Base-by-base conservation (phyloP, 2,888 invertebrate species). In the Malthinus seriepunctatus region DNA sequence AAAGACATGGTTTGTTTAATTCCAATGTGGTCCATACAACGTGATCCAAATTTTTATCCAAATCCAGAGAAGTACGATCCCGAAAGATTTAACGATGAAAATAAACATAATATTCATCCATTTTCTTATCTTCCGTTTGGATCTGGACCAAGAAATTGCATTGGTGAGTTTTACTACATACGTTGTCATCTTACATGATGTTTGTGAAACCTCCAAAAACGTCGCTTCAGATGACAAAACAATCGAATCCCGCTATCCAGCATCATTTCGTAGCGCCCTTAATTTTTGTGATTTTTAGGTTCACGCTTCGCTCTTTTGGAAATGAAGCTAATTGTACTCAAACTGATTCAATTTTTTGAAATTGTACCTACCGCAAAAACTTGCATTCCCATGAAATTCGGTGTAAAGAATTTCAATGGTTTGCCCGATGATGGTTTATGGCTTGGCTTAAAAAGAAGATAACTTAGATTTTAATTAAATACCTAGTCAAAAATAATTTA, bases 141-240 rank as follows among this genome's bases (percentile, higher is more conserved):
- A 2, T 7, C 85, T 0, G 88, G 88, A 2, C 86, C 83, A 1
- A 80, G 87, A 52, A 85, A 81, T 68, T 88, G 88, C 65, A 83
- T 87, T 51, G 88, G 86, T 80, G 8, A 11, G 23, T 47, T 32
- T 3, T 6, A n/a, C n/a, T n/a, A n/a, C n/a, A n/a, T n/a, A n/a
- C n/a, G n/a, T n/a, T n/a, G n/a, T n/a, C n/a, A n/a, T n/a, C n/a
- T n/a, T n/a, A n/a, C n/a, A n/a, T n/a, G n/a, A n/a, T n/a, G n/a
- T n/a, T n/a, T n/a, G n/a, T n/a, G n/a, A n/a, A n/a, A n/a, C n/a
- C n/a, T n/a, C n/a, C n/a, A n/a, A n/a, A n/a, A n/a, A n/a, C n/a
- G n/a, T n/a, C n/a, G n/a, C n/a, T n/a, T n/a, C n/a, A n/a, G n/a
- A n/a, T n/a, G n/a, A n/a, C n/a, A n/a, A n/a, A n/a, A n/a, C n/a